Evolutionary conservation across 2,797 vertebrate genomes (phyloP).

Genomic region (Lates japonicus): DNA sequence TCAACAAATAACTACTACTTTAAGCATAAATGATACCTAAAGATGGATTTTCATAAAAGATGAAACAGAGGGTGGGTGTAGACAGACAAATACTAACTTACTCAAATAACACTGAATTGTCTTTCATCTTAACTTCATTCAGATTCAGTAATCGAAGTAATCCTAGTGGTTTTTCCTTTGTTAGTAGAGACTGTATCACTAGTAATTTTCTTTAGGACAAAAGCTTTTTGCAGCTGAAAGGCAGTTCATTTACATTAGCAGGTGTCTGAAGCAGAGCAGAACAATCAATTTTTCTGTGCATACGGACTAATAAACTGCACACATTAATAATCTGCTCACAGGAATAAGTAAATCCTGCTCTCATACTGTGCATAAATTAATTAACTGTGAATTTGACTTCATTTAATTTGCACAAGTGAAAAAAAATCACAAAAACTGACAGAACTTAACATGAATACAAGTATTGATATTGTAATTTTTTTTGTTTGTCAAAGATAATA

Average conservation of each 20-base stretch:
- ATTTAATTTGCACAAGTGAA: no score
- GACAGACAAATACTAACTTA: no score
- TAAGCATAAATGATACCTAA: not conserved
- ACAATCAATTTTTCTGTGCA: not conserved
- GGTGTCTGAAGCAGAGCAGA: no score
- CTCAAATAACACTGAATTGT: no score
- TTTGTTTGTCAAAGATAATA: not conserved
- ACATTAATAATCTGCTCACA: not conserved
- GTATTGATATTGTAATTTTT: not conserved
- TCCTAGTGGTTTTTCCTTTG: not conserved
- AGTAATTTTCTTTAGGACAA: no score
- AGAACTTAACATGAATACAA: not conserved
- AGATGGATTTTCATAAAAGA: constrained; percentile 3
- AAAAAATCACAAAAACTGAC: not conserved
- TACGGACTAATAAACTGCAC: not conserved
- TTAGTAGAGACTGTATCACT: not conserved
- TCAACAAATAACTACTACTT: not conserved
- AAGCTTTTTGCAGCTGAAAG: no score
- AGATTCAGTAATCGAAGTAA: not conserved
- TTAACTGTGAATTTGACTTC: not conserved
- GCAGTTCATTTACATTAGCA: no score
- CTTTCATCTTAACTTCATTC: not conserved
- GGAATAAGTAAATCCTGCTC: not conserved
- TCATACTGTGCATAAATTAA: not conserved
- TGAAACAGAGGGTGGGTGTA: not conserved